These are phyloP conservation scores for Adoxophyes honmai DNA, from an alignment of 1,140 invertebrate species.

Conservation along the genomic window DNA sequence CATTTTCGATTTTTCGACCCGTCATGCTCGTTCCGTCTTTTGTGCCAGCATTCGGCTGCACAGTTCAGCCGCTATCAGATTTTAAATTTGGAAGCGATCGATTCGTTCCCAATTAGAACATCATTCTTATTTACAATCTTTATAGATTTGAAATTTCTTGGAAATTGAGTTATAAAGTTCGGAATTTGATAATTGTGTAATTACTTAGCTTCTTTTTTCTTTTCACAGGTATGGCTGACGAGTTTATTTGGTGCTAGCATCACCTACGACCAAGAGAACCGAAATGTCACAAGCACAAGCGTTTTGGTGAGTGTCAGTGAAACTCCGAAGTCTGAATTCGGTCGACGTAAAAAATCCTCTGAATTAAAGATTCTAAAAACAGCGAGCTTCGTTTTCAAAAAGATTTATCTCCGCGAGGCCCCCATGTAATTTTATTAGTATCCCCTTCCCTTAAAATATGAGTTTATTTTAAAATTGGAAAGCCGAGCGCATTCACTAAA, in stretches of 20 bases:
- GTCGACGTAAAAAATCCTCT: too few relatives aligned
- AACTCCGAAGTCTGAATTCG: too few relatives aligned
- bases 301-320: too few relatives aligned
- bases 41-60: conserved; percentile 45
- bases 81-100: conserved; percentile 69
- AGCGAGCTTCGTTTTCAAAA: neutral
- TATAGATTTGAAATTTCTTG: conserved; percentile 2
- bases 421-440: conserved; percentile 57
- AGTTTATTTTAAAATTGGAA: conserved; percentile 73
- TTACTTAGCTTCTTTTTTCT: neutral
- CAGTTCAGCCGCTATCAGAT: conserved; percentile 51
- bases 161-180: conserved; percentile 37
- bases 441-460: conserved; percentile 40
- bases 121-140: conserved; percentile 1
- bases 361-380: conserved; percentile 3
- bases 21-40: conserved; percentile 72
- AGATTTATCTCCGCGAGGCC: conserved; percentile 26
- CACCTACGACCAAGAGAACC: too few relatives aligned
- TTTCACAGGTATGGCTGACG: conserved; percentile 4
- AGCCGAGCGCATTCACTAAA: conserved; percentile 53
- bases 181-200: conserved; percentile 37
- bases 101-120: conserved; percentile 22
- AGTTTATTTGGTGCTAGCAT: too few relatives aligned
- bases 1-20: conserved; percentile 75
- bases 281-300: too few relatives aligned